Percentiles rank a stretch among this genome's conserved stretches.
Conservation (phyloP, 2,888 invertebrate species). For the Eurytoma adleriae region DNA sequence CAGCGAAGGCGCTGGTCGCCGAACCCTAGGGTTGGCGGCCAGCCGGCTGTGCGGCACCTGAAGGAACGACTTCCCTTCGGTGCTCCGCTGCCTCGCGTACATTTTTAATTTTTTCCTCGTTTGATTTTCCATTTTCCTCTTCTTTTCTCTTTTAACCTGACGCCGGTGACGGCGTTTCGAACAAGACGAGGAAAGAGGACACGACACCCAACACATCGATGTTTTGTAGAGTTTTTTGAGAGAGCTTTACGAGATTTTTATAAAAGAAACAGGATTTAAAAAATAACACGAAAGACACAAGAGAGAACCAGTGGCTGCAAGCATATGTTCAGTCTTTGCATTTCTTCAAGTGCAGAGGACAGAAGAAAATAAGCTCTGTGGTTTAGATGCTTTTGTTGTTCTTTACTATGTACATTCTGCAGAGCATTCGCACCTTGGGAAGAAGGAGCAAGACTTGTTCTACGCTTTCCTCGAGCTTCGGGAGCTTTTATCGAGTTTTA, state of each 20-base stretch:
- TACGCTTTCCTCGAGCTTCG: constrained; percentile 48
- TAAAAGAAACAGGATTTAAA: constrained; percentile 43
- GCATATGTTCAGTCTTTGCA: constrained; percentile 28
- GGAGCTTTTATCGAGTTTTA: constrained; percentile 54
- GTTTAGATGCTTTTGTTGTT: constrained; percentile 70
- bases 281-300: constrained; percentile 16
- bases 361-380: constrained; percentile 59
- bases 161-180: not conserved
- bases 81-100: not conserved
- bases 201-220: constrained; percentile 53
- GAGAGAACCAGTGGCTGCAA: constrained; percentile 42
- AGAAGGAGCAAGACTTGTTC: constrained; percentile 58
- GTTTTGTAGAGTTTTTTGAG: constrained; percentile 55
- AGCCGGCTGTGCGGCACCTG: constrained; percentile 36
- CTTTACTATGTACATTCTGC: constrained; percentile 65
- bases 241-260: constrained; percentile 57
- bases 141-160: constrained; percentile 12
- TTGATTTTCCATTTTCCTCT: constrained; percentile 32
- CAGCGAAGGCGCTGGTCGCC: not conserved
- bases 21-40: constrained; percentile 28
- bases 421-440: constrained; percentile 66
- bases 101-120: constrained; percentile 33
- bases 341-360: constrained; percentile 37
- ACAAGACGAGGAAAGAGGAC: not conserved
- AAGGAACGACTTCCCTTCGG: constrained; percentile 18